A percentile compares a stretch with the other conserved stretches of the same genome.
These are phyloP conservation scores for Hirudinaria manillensis DNA, from an alignment of 2,888 invertebrate genomes.

Conservation along the genomic window DNA sequence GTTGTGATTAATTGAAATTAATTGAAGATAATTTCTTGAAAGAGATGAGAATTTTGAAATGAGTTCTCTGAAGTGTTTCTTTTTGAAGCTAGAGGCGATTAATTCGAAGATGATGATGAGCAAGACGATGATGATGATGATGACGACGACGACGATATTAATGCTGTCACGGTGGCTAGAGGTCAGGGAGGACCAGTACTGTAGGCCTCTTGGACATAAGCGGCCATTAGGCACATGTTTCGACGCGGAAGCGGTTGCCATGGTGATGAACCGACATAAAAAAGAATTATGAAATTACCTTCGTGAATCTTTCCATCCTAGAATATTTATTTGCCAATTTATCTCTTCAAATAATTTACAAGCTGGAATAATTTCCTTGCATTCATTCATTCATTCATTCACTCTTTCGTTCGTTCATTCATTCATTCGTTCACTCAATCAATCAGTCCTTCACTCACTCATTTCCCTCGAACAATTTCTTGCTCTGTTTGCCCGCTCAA, in stretches of 20 bases:
- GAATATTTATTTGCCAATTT: too few species aligned
- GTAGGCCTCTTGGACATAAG: too few species aligned
- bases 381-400: not conserved
- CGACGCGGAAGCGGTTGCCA: too few species aligned
- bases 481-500: not conserved
- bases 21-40: not conserved
- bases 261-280: not conserved
- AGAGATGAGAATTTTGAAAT: too few species aligned
- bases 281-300: not conserved
- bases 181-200: too few species aligned
- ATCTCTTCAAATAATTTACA: too few species aligned
- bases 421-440: not conserved
- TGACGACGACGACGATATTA: slow-evolving; percentile 15
- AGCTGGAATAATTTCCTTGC: not conserved
- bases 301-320: too few species aligned
- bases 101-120: slow-evolving; percentile 7
- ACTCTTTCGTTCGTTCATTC: not conserved
- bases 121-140: slow-evolving; percentile 11
- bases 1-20: not conserved
- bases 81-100: too few species aligned
- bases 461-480: not conserved
- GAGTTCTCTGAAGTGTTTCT: too few species aligned
- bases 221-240: too few species aligned
- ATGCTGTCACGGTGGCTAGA: not conserved
- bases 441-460: slow-evolving; percentile 2